Evolutionary conservation across 2,888 invertebrate species (phyloP), one percentile per base, ranked within the genome.

Genomic region (Amphipyra berbera): DNA sequence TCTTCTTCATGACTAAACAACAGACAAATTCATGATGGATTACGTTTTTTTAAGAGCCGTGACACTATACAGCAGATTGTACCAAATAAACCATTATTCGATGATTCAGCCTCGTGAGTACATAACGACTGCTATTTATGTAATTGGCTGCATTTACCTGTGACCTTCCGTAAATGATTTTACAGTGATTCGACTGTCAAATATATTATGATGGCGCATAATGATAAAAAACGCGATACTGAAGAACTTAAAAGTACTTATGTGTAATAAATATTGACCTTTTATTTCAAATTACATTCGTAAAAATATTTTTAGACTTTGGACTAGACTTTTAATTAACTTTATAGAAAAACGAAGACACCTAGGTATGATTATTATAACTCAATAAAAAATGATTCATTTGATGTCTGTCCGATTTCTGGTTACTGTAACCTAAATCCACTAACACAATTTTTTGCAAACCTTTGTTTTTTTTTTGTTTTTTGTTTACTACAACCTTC

Each of bases 111-210:
- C 9, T 8, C 47, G 55, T 9, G 44, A 58, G 33, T 21, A 49
- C 48, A 47, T 69, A 69, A 60, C 41, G 33, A 64, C 48, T 5
- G 52, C 49, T 57, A 66, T 61, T 76, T 69, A 56, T 54, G 21
- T 55, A 60, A 69, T 57, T 59, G 10, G 40, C 15, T 56, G 41
- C 47, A 44, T 61, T 78, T 69, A 76, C 41, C 37, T 53, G 7
- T 60, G 66, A 54, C 75, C 75, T 76, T 74, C 61, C 33, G 4
- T 35, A 40, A 50, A 54, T 27, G 2, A 45, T 61, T 63, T 41
- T 13, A 14, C 15, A 9, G 44, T n/a, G 33, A 14, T 47, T 44
- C 1, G 1, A 21, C 50, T 10, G 12, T 30, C 6, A 55, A 65
- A 45, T 42, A 48, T 47, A 15, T 41, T 35, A 35, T 57, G 40